phyloP scores from a whole-genome alignment of 2,888 invertebrate species.

The Ichneumon xanthorius region DNA sequence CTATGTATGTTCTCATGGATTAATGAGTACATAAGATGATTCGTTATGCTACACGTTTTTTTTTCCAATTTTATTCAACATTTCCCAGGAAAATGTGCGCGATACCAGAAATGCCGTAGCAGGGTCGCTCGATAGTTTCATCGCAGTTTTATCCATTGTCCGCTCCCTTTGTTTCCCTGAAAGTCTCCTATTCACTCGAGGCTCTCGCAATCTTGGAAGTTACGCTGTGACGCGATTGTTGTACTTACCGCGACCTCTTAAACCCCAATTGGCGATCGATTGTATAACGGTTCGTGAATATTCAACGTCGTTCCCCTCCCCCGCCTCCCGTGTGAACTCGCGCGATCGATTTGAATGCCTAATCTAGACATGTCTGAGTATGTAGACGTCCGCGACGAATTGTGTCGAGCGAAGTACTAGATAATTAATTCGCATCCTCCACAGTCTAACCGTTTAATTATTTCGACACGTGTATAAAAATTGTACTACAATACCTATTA shows the following conservation, averaged over 20 bases:
- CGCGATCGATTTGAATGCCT: constrained; percentile 7
- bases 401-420: neutral
- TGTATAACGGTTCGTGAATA: neutral
- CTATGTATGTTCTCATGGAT: neutral
- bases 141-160: constrained; percentile 16
- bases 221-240: neutral
- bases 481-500: too few species aligned
- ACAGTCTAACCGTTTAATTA: neutral
- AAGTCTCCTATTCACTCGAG: constrained; percentile 14
- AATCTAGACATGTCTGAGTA: constrained; percentile 7
- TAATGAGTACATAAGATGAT: constrained; percentile 9
- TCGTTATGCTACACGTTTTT: neutral
- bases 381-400: neutral
- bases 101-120: constrained; percentile 15
- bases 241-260: constrained; percentile 1
- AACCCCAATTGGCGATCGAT: constrained; percentile 3
- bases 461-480: neutral
- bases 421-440: neutral
- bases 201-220: constrained; percentile 3
- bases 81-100: neutral
- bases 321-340: neutral
- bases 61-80: neutral
- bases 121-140: constrained; percentile 43
- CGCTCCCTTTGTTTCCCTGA: constrained; percentile 26
- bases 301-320: neutral